Base-by-base conservation (phyloP, 2,113 vertebrate species). In the Phyllopteryx taeniolatus region DNA sequence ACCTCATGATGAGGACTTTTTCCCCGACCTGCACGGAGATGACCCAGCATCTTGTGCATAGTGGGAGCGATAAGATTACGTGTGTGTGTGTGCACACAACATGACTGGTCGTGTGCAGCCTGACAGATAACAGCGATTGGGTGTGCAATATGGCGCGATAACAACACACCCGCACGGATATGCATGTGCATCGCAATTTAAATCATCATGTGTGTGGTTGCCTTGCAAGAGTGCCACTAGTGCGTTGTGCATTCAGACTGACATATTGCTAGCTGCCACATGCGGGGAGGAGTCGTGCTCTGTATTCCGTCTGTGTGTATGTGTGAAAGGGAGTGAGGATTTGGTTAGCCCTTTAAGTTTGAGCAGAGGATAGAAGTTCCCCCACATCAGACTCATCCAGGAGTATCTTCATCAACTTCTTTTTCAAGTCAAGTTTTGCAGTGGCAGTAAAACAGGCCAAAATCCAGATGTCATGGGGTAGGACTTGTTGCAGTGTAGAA, bases 141-240 rank as follows among this genome's bases (percentile, higher is more conserved):
- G 53, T 76, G 64, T 70, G 70, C 59, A 76, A 69, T 10, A 11
- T 57, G 64, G 68, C 64, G 43, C 74, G 84, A 88, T 84, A 84
- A 77, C 72, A 72, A 27, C 0, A 17, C 64, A 66, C 51, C 44
- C 22, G 1, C 13, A 20, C 62, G 11, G 5, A 33, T 60, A 61
- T 60, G 79, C 17, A 31, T 19, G 33, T 9, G 22, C 27, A 10
- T 27, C 63, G 35, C 63, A 43, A 6, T 74, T 78, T 51, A 46
- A 22, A 47, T 47, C 43, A 9, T 49, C 31, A 14, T 14, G 56
- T 27, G 1, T 12, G 13, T 61, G 68, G 53, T 4, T 42, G 47
- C 46, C 54, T 4, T 39, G 53, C 39, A 31, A 9, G 61, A 57
- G 43, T 59, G 22, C 46, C 53, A 14, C n/a, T 43, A 35, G 53